A percentile compares a stretch with the other conserved stretches of the same genome.
Conservation (phyloP, 2,888 invertebrate species). For the Nomada ruficornis region DNA sequence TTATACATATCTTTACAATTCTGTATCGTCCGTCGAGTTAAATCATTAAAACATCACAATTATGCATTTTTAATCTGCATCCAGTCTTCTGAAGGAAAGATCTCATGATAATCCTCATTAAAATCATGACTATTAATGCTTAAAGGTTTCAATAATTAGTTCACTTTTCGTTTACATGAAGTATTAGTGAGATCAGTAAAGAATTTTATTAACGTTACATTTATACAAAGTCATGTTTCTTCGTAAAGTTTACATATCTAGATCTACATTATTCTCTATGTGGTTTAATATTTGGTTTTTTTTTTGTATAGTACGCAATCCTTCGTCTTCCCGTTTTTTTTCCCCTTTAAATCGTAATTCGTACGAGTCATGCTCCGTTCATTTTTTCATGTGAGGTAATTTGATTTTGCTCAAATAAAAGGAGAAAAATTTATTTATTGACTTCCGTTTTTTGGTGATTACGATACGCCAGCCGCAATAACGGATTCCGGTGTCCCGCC, state of each 20-base stretch:
- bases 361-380: slow-evolving; percentile 50
- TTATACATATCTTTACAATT: slow-evolving; percentile 80
- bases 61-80: slow-evolving; percentile 73
- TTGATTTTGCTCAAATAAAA: slow-evolving; percentile 84
- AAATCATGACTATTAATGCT: slow-evolving; percentile 68
- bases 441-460: slow-evolving; percentile 81
- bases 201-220: slow-evolving; percentile 81
- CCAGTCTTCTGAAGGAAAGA: slow-evolving; percentile 75
- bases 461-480: slow-evolving; percentile 77
- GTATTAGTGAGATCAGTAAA: slow-evolving; percentile 82
- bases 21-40: slow-evolving; percentile 71
- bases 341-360: slow-evolving; percentile 28
- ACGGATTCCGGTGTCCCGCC: slow-evolving; percentile 65
- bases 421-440: slow-evolving; percentile 82
- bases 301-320: slow-evolving; percentile 70
- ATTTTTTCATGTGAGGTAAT: slow-evolving; percentile 82
- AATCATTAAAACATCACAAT: slow-evolving; percentile 76
- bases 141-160: slow-evolving; percentile 66
- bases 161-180: slow-evolving; percentile 56
- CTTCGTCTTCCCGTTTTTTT: slow-evolving; percentile 56
- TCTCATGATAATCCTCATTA: slow-evolving; percentile 68
- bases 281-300: slow-evolving; percentile 82
- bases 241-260: slow-evolving; percentile 75
- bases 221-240: slow-evolving; percentile 81
- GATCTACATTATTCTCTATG: slow-evolving; percentile 79